Percentiles rank a stretch among this genome's conserved stretches.
Conservation (phyloP, 2,888 invertebrate genomes). For the Idaea dimidiata region DNA sequence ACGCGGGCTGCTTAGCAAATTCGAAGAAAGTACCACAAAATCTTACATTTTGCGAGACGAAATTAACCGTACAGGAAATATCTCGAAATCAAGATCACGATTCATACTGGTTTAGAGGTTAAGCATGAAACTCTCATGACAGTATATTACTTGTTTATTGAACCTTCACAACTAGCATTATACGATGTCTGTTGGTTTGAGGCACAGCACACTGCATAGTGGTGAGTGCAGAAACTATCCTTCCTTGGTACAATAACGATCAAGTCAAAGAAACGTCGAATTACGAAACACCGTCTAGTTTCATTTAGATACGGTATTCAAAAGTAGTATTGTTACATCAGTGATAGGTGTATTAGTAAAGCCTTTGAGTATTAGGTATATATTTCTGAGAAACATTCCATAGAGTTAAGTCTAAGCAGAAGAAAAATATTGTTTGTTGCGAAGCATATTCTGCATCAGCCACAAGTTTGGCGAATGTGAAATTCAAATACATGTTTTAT, state of each 20-base stretch:
- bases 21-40: slow-evolving; percentile 43
- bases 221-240: not conserved
- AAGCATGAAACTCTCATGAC: slow-evolving; percentile 8
- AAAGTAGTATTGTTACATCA: slow-evolving; percentile 19
- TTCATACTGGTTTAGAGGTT: slow-evolving; percentile 26
- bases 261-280: slow-evolving; percentile 8
- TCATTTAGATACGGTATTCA: slow-evolving; percentile 18
- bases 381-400: not conserved
- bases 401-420: no score
- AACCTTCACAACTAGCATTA: slow-evolving; percentile 6
- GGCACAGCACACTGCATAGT: not conserved
- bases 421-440: no score
- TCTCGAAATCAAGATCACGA: slow-evolving; percentile 36
- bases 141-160: slow-evolving; percentile 8
- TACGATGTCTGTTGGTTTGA: not conserved
- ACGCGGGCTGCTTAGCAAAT: slow-evolving; percentile 44
- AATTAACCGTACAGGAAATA: slow-evolving; percentile 32
- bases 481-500: no score
- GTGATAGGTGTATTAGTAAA: not conserved
- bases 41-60: slow-evolving; percentile 38
- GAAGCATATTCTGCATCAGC: no score
- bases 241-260: slow-evolving; percentile 7
- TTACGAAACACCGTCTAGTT: slow-evolving; percentile 13
- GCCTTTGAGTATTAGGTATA: not conserved
- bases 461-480: no score